Base-by-base conservation (phyloP, 2,888 invertebrate genomes). In the Leptopilina myrica region DNA sequence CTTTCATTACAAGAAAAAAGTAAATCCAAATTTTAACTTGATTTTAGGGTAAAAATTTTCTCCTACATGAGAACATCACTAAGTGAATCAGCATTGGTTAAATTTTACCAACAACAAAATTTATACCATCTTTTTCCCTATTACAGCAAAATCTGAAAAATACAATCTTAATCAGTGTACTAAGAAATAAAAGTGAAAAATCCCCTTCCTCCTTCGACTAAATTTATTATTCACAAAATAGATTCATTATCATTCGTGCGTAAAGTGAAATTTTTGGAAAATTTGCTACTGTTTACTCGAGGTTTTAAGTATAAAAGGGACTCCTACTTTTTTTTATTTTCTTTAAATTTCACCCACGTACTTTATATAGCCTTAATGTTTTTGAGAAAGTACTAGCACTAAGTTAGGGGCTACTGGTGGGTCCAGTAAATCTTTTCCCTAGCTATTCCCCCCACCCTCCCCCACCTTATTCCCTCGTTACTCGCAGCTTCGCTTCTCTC, bases 381-480 rank as follows among this genome's bases (percentile, higher is more conserved):
- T 87, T 88, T 84, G 84, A 86, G 86, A 86, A 86, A 83, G 84
- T 85, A 81, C 81, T 81, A 80, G 83, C 83, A 85, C 79, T 87
- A 90, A 89, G 88, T 90, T 91, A 86, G 88, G 87, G 90, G 88
- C 89, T 86, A 89, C 89, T 86, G 87, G 88, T 86, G 84, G 85
- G 89, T 89, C 89, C 89, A 90, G 88, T 91, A 91, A 91, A 91
- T 91, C 91, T 91, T 62, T 62, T 88, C 81, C 82, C 86, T 85
- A 87, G 85, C 90, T 88, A 90, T 90, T 90, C 91, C 62, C 79
- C 80, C 83, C 81, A 20, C 82, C 90, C 90, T 90, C 91, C 59
- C 59, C 59, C 59, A 62, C 62, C 62, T 91, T 91, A 91, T 91
- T 91, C 90, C 90, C 91, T 91, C 91, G 91, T 91, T 91, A 91